Base-by-base conservation (phyloP, 2,888 invertebrate genomes). In the Apodemia duryi region DNA sequence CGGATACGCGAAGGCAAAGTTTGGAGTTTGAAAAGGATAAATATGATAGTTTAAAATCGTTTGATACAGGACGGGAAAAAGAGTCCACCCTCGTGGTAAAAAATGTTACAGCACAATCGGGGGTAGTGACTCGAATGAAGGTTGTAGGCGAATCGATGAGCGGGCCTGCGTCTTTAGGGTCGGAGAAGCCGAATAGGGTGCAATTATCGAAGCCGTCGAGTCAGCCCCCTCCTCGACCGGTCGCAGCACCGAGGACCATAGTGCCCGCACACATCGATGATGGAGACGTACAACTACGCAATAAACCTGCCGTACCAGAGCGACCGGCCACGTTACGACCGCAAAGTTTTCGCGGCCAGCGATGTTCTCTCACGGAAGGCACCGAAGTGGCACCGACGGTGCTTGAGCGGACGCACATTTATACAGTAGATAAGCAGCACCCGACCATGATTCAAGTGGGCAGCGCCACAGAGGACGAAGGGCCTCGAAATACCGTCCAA, bases 251-350 rank as follows among this genome's bases (percentile, higher is more conserved):
- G 65, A 81, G 92, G 62, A 89, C 91, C 29, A 74, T 86, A 62
- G 69, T 85, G 67, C 86, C 87, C 7, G 73, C 69, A 64, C 68
- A 76, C 21, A 78, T 78, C 21, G 80, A 79, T 38, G 83, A 75
- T 46, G 84, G 5, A 2, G 49, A 83, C 61, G 93, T 94, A 61
- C 92, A 92, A 77, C 80, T 94, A 71, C 91, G 95, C 38, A 89
- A 93, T 79, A 97, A 97, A 84, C 97, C 97, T 6, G 95, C 95
- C 63, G 94, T 97, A 72, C 97, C 97, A 63, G 96, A 96, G 82
- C 93, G 97, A 66, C 97, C 97, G 63, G 94, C 95, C 54, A 94
- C 94, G 61, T 87, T 96, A 67, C 92, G 94, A 29, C 93, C 93
- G 72, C 94, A 93, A 66, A 92, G 88, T 79, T 93, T 91, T 79